A percentile compares a stretch with the other conserved stretches of the same genome.
Conservation (phyloP, 2,113 vertebrate species). For the Cromileptes altivelis region DNA sequence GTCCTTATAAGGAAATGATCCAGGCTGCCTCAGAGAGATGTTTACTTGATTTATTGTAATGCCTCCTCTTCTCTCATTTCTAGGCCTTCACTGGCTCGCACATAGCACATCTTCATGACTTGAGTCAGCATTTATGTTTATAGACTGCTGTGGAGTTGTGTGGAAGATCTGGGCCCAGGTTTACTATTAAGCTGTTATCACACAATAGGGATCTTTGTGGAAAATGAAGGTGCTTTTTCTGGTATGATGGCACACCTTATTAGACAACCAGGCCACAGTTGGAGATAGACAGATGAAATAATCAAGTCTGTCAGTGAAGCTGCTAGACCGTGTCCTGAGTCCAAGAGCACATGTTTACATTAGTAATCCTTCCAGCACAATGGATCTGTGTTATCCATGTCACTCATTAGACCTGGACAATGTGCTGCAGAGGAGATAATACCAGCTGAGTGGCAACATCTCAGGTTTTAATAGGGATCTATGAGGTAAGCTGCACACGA, state of each 20-base stretch:
- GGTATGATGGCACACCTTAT: background rate
- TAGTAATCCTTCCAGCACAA: constrained; percentile 65
- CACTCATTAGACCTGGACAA: constrained; percentile 62
- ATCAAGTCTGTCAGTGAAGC: constrained; percentile 41
- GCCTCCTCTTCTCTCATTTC: constrained; percentile 27
- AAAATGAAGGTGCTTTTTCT: background rate
- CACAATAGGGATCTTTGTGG: background rate
- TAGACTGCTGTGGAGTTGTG: constrained; percentile 6
- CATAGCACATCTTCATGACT: constrained; percentile 18
- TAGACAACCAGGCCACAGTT: constrained; percentile 16
- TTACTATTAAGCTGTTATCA: background rate
- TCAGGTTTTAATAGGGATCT: constrained; percentile 60
- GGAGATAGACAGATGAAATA: constrained; percentile 34
- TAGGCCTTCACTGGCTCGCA: constrained; percentile 22
- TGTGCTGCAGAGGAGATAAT: constrained; percentile 65
- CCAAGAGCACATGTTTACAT: constrained; percentile 56
- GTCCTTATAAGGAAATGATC: constrained; percentile 55
- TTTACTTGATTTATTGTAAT: constrained; percentile 51
- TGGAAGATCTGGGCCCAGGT: background rate
- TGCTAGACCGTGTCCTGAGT: constrained; percentile 31
- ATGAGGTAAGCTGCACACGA: constrained; percentile 42
- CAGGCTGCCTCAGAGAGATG: constrained; percentile 35
- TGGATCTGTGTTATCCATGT: constrained; percentile 57
- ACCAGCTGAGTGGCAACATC: constrained; percentile 63
- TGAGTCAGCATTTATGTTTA: constrained; percentile 46